Evolutionary conservation across 2,888 invertebrate genomes (phyloP).

Genomic region (Caenorhabditis uteleia): DNA sequence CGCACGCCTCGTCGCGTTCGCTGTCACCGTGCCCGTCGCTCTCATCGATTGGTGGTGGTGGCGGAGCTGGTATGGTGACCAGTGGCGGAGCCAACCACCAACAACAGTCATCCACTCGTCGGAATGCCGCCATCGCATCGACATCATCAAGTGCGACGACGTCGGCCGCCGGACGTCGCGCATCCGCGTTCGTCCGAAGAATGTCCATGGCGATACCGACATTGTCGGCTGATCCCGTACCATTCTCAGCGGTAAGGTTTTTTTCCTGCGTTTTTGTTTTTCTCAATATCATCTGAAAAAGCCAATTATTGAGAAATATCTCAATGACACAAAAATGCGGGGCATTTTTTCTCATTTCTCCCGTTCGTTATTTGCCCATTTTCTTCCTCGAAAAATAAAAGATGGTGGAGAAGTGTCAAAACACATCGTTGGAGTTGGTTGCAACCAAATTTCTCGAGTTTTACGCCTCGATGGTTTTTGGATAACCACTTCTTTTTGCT

Average conservation of each 20-base stretch:
- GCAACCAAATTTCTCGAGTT: no score
- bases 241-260: slow-evolving; percentile 53
- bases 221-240: slow-evolving; percentile 62
- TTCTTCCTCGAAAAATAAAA: no score
- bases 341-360: no score
- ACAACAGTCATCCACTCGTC: slow-evolving; percentile 11
- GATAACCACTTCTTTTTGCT: no score
- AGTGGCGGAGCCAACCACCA: neutral
- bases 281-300: no score
- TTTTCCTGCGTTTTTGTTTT: no score
- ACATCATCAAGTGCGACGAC: slow-evolving; percentile 33
- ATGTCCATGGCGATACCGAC: slow-evolving; percentile 67
- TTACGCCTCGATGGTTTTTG: no score
- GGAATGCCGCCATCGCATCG: slow-evolving; percentile 39
- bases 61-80: slow-evolving; percentile 17
- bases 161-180: slow-evolving; percentile 43
- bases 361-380: no score
- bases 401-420: no score
- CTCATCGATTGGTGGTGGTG: slow-evolving; percentile 24
- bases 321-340: no score
- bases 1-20: slow-evolving; percentile 28
- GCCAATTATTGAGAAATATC: no score
- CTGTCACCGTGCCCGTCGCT: slow-evolving; percentile 30
- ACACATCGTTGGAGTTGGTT: no score
- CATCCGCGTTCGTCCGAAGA: slow-evolving; percentile 62